Base-by-base conservation (phyloP, 2,113 vertebrate species). In the Siphamia tubifer region DNA sequence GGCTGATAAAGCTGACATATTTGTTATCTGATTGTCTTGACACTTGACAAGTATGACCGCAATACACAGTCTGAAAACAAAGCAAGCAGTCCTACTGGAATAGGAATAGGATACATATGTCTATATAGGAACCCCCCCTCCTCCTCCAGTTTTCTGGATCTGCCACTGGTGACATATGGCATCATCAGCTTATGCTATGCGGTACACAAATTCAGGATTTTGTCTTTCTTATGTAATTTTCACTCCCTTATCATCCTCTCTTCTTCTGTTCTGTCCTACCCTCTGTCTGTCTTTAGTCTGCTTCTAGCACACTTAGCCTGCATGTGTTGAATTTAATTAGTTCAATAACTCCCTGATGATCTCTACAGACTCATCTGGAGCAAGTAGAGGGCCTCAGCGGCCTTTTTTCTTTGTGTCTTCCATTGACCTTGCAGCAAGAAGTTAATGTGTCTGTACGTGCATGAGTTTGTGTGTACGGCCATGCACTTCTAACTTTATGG, bases 241-340 rank as follows among this genome's bases (percentile, higher is more conserved):
- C 16, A n/a, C 24, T 2, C 8, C 53, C 28, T 7, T 9, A 13
- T 48, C 6, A 17, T 39, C 42, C 25, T 43, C 57, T 51, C 19
- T 30, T 40, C 13, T 53, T 4, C 51, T 42, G 23, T 27, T 4
- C 45, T 28, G 25, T 25, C 44, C 44, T 55, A 28, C 30, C 6
- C 28, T 43, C 28, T 27, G 34, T 6, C 19, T 36, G 24, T 56
- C 55, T 25, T 40, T 42, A 8, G 16, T 60, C 24, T 23, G 24
- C 67, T 56, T 47, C 35, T 71, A 66, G 52, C 61, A 74, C 68
- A 69, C 40, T 63, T 73, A 17, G 23, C 45, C 31, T 65, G 24
- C 32, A 76, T 84, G 71, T 76, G 60, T 79, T 82, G 67, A 76
- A 88, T 89, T 85, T 85, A 91, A 89, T 87, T 91, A 87, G 77